phyloP scores from a whole-genome alignment of 2,888 invertebrate genomes.

The Pandemis cinnamomeana region DNA sequence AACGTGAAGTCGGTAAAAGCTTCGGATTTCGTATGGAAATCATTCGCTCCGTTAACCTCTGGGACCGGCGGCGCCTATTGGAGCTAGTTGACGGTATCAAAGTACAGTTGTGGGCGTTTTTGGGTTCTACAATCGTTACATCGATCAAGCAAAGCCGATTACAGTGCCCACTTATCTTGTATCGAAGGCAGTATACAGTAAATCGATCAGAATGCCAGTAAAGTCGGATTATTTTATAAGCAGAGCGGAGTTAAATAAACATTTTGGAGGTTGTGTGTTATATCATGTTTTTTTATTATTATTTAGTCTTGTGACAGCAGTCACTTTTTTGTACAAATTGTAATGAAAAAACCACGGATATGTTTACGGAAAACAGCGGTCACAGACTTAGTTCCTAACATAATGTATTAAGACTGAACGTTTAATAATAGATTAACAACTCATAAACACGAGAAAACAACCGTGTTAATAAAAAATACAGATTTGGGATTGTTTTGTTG shows the following conservation, averaged over 20 bases:
- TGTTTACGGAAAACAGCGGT: no score
- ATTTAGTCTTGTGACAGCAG: no score
- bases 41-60: background rate
- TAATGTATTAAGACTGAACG: no score
- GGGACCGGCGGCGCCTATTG: constrained; percentile 1
- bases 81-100: constrained; percentile 4
- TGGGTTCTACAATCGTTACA: constrained; percentile 16
- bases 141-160: constrained; percentile 41
- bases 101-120: background rate
- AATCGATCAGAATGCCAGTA: constrained; percentile 39
- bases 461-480: no score
- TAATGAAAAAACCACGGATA: no score
- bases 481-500: no score
- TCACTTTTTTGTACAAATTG: no score
- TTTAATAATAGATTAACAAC: no score
- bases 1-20: constrained; percentile 23
- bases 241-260: background rate
- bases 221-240: constrained; percentile 4
- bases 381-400: no score
- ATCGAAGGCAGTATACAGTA: constrained; percentile 40
- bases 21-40: constrained; percentile 26
- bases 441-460: no score
- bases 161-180: constrained; percentile 43
- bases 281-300: no score
- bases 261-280: background rate